A percentile compares a stretch with the other conserved stretches of the same genome.
phyloP scores from a whole-genome alignment of 2,113 vertebrate genomes.

The Phyllopteryx taeniolatus region DNA sequence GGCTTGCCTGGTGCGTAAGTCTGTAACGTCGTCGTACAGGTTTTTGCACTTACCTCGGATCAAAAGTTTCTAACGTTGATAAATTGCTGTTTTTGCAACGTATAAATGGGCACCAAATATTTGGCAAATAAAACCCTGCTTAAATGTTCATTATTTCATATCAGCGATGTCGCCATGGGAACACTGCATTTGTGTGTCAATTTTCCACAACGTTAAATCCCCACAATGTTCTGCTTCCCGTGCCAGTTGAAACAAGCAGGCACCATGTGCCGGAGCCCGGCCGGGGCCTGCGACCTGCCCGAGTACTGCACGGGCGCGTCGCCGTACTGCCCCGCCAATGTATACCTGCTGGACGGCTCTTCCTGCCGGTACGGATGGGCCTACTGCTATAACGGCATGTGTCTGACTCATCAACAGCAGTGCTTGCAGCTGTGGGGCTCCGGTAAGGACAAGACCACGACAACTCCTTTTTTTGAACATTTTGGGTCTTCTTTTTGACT shows the following conservation, averaged over 20 bases:
- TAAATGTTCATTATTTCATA: no score
- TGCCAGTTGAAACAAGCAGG: constrained; percentile 83
- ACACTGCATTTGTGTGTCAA: no score
- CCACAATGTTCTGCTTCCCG: neutral
- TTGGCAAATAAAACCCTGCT: no score
- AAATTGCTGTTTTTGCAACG: no score
- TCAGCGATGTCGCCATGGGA: no score
- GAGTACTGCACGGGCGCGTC: constrained; percentile 90
- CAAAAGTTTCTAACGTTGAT: no score
- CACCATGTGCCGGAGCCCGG: constrained; percentile 79
- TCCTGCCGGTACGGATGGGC: constrained; percentile 77
- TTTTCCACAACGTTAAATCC: neutral
- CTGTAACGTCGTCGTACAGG: no score
- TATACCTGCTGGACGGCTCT: constrained; percentile 86
- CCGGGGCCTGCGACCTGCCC: constrained; percentile 86
- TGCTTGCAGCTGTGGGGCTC: constrained; percentile 91
- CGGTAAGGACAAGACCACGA: constrained; percentile 64
- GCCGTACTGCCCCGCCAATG: constrained; percentile 84
- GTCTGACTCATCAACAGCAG: constrained; percentile 87
- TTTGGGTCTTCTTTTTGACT: no score
- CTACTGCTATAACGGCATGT: constrained; percentile 89
- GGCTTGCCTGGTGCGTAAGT: no score
- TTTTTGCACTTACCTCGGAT: no score
- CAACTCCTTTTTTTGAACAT: no score
- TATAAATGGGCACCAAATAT: no score